phyloP scores from a whole-genome alignment of 1,140 invertebrate genomes.

The Drosophila lini region DNA sequence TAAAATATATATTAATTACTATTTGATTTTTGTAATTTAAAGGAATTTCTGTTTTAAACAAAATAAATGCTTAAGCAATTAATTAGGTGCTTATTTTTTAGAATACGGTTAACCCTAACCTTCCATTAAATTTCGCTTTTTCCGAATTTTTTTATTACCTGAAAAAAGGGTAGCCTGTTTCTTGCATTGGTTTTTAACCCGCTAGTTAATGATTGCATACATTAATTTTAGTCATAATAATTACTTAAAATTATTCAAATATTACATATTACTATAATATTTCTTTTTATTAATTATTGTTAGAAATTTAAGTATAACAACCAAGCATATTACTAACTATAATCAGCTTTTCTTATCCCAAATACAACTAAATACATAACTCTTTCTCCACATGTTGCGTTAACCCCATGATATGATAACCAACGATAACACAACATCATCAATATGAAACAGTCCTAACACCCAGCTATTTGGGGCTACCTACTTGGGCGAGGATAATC shows the following conservation, averaged over 20 bases:
- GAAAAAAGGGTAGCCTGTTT: no score
- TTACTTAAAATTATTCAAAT: no score
- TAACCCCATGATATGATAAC: constrained; percentile 52
- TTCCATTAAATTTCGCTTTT: background rate
- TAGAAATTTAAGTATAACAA: background rate
- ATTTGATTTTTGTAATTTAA: no score
- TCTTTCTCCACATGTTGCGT: constrained; percentile 62
- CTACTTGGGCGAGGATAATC: constrained; percentile 76
- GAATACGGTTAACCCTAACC: background rate
- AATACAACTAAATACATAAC: constrained; percentile 9
- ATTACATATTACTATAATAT: no score
- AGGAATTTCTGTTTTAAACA: background rate
- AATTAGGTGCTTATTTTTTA: background rate
- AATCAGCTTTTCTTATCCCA: constrained; percentile 5
- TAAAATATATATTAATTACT: background rate
- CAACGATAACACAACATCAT: constrained; percentile 48
- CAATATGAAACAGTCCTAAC: constrained; percentile 74
- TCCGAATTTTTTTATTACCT: no score
- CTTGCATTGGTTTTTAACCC: no score
- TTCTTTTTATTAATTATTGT: no score
- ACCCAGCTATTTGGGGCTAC: constrained; percentile 83
- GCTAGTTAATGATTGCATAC: no score
- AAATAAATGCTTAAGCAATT: background rate
- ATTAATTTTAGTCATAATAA: no score
- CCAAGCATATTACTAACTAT: background rate